Evolutionary conservation across 1,140 invertebrate species (phyloP).

Genomic region (Popillia japonica): DNA sequence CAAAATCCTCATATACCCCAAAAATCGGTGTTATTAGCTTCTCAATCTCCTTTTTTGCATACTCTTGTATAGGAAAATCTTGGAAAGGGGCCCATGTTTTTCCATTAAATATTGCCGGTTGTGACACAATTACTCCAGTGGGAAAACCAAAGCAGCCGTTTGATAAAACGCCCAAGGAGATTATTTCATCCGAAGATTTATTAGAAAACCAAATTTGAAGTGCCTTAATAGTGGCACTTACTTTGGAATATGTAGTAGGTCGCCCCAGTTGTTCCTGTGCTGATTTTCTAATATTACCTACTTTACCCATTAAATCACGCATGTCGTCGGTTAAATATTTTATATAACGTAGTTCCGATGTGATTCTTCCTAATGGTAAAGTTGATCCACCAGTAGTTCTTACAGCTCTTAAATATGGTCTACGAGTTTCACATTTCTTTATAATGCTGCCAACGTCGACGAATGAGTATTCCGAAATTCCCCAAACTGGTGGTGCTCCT

Average conservation of each 20-base stretch:
- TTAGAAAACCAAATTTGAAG: conserved; percentile 61
- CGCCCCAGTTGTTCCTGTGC: conserved; percentile 45
- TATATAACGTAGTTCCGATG: conserved; percentile 61
- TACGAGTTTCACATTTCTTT: conserved; percentile 60
- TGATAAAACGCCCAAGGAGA: conserved; percentile 62
- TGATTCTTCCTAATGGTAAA: conserved; percentile 60
- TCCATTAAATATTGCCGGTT: conserved; percentile 59
- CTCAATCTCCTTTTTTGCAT: conserved; percentile 40
- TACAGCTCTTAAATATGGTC: conserved; percentile 57
- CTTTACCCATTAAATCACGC: conserved; percentile 57
- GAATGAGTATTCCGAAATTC: conserved; percentile 64
- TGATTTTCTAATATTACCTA: conserved; percentile 51
- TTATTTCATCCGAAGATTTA: conserved; percentile 55
- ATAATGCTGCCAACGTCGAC: conserved; percentile 62
- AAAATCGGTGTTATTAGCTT: conserved; percentile 9
- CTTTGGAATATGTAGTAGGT: conserved; percentile 56
- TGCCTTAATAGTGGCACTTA: conserved; percentile 58
- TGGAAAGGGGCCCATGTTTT: conserved; percentile 60
- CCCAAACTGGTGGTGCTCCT: conserved; percentile 66
- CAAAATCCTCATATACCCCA: neutral
- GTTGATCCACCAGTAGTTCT: conserved; percentile 48
- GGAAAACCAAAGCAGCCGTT: conserved; percentile 63
- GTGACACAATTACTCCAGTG: conserved; percentile 62
- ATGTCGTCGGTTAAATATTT: conserved; percentile 61
- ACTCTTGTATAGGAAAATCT: conserved; percentile 55